A percentile compares a stretch with the other conserved stretches of the same genome.
phyloP scores from a whole-genome alignment of 2,888 invertebrate genomes.

The Drosophila recens region DNA sequence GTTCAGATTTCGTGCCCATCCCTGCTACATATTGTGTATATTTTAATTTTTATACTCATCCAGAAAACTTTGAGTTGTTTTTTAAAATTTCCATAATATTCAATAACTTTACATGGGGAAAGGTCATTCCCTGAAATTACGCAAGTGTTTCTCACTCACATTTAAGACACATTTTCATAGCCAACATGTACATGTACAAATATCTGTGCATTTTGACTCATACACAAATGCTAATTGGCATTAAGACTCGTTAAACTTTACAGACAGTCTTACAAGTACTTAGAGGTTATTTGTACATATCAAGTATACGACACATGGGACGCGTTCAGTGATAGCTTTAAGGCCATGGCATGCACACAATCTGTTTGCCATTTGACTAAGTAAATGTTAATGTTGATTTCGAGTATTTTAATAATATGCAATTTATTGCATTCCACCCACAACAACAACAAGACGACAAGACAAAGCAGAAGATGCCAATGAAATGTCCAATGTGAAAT shows the following conservation, averaged over 20 bases:
- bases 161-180: background rate
- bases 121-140: background rate
- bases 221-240: conserved; percentile 37
- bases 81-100: no score
- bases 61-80: no score
- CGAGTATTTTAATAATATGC: conserved; percentile 37
- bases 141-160: conserved; percentile 1
- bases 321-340: background rate
- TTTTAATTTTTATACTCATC: no score
- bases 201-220: background rate
- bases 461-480: conserved; percentile 52
- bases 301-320: conserved; percentile 54
- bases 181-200: background rate
- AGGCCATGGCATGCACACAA: conserved; percentile 15
- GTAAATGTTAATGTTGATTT: conserved; percentile 57
- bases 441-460: conserved; percentile 13
- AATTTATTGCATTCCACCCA: conserved; percentile 51
- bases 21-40: no score
- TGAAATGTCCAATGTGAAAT: conserved; percentile 63
- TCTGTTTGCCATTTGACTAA: conserved; percentile 37
- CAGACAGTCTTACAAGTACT: conserved; percentile 23
- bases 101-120: background rate
- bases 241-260: conserved; percentile 21
- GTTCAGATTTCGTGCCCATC: no score
- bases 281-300: conserved; percentile 11